phyloP scores from a whole-genome alignment of 2,113 vertebrate genomes.

The Austrofundulus limnaeus region DNA sequence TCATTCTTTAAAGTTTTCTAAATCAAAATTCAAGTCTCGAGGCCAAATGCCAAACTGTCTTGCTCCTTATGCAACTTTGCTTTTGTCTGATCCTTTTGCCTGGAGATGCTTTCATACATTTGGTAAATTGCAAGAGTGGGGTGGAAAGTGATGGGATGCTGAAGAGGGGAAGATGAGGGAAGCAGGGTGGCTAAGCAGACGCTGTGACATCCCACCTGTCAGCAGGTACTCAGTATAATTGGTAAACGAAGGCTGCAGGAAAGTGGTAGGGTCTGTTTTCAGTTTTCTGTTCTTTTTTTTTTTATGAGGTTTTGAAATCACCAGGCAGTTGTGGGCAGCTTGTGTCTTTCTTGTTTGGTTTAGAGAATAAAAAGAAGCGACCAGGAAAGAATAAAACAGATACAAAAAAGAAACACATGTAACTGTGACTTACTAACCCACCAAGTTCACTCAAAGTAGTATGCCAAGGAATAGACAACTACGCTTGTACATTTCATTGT shows the following conservation, averaged over 20 bases:
- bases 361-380: slow-evolving; percentile 34
- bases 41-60: slow-evolving; percentile 30
- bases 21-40: slow-evolving; percentile 69
- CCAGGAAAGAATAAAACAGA: slow-evolving; percentile 15
- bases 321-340: slow-evolving; percentile 63
- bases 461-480: slow-evolving; percentile 34
- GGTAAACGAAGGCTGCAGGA: slow-evolving; percentile 81
- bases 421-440: slow-evolving; percentile 39
- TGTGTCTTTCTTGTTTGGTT: slow-evolving; percentile 36
- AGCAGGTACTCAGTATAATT: slow-evolving; percentile 84
- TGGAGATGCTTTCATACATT: slow-evolving; percentile 57
- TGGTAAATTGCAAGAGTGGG: slow-evolving; percentile 48
- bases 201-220: slow-evolving; percentile 81
- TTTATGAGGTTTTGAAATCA: slow-evolving; percentile 79
- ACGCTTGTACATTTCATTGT: slow-evolving; percentile 14
- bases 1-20: slow-evolving; percentile 30
- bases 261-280: slow-evolving; percentile 61
- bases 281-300: slow-evolving; percentile 59
- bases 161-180: slow-evolving; percentile 43
- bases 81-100: slow-evolving; percentile 51
- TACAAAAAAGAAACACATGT: slow-evolving; percentile 8
- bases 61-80: slow-evolving; percentile 30
- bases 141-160: slow-evolving; percentile 55
- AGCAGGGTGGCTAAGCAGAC: slow-evolving; percentile 68
- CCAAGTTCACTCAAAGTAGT: slow-evolving; percentile 61